These are phyloP conservation scores for Trichogramma pretiosum DNA, from an alignment of 1,140 invertebrate species.

Conservation along the genomic window DNA sequence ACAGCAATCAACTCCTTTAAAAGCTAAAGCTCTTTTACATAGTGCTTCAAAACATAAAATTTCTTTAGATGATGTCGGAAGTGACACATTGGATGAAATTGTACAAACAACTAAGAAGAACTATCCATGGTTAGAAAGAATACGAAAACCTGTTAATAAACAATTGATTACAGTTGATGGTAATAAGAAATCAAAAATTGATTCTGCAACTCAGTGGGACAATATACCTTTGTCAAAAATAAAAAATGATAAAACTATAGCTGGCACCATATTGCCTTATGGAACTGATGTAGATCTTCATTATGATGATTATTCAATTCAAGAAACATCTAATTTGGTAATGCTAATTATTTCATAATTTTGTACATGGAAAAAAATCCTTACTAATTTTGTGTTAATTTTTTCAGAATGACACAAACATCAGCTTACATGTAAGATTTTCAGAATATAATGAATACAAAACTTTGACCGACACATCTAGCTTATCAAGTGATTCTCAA, in stretches of 20 bases:
- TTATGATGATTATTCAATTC: slow-evolving; percentile 8
- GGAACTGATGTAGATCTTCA: slow-evolving; percentile 20
- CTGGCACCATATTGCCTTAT: slow-evolving; percentile 12
- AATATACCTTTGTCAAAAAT: slow-evolving; percentile 5
- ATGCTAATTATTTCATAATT: not conserved
- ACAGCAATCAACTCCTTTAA: slow-evolving; percentile 42
- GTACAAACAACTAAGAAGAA: slow-evolving; percentile 5
- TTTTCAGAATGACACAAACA: slow-evolving; percentile 19
- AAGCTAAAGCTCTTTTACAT: slow-evolving; percentile 27
- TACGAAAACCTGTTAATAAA: too few relatives aligned
- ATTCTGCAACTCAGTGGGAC: slow-evolving; percentile 3
- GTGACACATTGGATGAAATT: slow-evolving; percentile 13
- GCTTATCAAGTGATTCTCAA: slow-evolving; percentile 28
- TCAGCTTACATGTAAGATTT: slow-evolving; percentile 40
- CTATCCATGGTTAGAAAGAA: too few relatives aligned
- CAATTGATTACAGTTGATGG: not conserved
- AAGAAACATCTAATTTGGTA: slow-evolving; percentile 3
- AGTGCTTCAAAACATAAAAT: slow-evolving; percentile 17
- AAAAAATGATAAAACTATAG: slow-evolving; percentile 10
- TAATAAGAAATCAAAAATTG: not conserved
- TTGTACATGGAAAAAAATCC: not conserved
- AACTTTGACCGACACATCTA: slow-evolving; percentile 36
- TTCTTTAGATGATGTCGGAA: slow-evolving; percentile 5
- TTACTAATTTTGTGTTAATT: too few relatives aligned
- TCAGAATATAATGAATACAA: slow-evolving; percentile 41